These are phyloP conservation scores for Anneissia japonica DNA, from an alignment of 35 echinoderm and acorn worm genomes.

Conservation along the genomic window DNA sequence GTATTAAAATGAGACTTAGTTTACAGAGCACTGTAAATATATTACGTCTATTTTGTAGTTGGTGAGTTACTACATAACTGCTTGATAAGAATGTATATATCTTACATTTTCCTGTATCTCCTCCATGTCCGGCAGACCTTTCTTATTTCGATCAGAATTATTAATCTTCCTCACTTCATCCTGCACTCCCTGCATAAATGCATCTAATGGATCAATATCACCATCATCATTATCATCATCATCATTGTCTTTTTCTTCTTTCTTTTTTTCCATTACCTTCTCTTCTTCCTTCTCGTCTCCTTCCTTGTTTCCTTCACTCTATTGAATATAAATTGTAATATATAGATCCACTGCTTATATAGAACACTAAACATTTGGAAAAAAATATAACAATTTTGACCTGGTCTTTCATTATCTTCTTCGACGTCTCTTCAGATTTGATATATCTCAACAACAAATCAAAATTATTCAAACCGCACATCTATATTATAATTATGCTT, in stretches of 20 bases:
- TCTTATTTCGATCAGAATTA: constrained; percentile 44
- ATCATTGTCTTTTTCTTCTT: constrained; percentile 20
- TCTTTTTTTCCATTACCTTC: constrained; percentile 28
- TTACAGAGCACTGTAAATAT: no score
- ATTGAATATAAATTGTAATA: background rate
- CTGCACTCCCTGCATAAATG: constrained; percentile 83
- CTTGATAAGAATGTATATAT: background rate
- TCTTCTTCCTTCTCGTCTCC: constrained; percentile 28
- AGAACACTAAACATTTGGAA: no score
- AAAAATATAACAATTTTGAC: no score
- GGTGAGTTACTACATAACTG: background rate
- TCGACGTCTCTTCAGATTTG: no score
- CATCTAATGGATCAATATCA: constrained; percentile 79
- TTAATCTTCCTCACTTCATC: constrained; percentile 86
- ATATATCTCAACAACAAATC: no score
- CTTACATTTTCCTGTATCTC: background rate
- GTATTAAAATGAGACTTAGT: background rate
- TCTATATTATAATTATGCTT: no score
- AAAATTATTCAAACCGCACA: no score
- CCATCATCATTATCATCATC: constrained; percentile 53
- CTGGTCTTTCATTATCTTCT: no score
- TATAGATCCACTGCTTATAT: no score
- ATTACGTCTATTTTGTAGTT: background rate
- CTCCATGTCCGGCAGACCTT: constrained; percentile 6
- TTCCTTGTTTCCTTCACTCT: background rate